Conservation (phyloP, 1,140 invertebrate species). For the Drosophila ogumai region DNA sequence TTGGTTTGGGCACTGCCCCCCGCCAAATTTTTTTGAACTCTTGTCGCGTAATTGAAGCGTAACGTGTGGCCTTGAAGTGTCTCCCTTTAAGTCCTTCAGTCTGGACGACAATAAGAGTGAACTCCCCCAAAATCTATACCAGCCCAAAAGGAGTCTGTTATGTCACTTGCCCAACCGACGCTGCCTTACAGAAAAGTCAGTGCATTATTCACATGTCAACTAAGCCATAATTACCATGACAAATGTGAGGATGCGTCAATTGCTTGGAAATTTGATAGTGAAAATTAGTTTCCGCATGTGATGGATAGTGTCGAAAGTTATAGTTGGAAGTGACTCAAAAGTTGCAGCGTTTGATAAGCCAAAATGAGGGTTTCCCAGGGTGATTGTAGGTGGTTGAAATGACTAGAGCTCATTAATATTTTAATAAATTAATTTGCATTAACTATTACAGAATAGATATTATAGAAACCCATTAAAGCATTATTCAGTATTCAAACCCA, state of each 20-base stretch:
- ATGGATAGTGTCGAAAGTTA: conserved; percentile 13
- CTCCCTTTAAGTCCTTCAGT: conserved; percentile 14
- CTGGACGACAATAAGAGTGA: not conserved
- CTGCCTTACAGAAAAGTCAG: not conserved
- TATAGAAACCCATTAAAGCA: not conserved
- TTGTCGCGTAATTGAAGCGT: conserved; percentile 42
- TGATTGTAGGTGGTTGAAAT: no score
- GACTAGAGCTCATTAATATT: no score
- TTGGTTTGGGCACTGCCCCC: not conserved
- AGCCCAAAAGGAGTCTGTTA: conserved; percentile 33
- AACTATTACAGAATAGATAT: not conserved
- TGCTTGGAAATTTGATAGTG: conserved; percentile 5
- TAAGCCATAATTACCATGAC: conserved; percentile 11
- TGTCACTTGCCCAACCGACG: conserved; percentile 18
- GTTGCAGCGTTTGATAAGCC: not conserved
- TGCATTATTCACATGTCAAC: conserved; percentile 14
- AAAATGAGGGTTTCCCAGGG: not conserved
- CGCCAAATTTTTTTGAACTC: conserved; percentile 17
- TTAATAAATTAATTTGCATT: not conserved
- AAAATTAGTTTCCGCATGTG: conserved; percentile 17
- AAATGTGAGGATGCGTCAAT: conserved; percentile 26
- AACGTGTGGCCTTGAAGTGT: conserved; percentile 38
- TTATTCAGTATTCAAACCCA: not conserved
- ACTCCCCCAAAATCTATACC: conserved; percentile 8
- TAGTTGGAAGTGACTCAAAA: conserved; percentile 13